Evolutionary conservation across 2,113 vertebrate species (phyloP), one percentile per base, ranked within the genome.

Genomic region (Rhipidura dahli): DNA sequence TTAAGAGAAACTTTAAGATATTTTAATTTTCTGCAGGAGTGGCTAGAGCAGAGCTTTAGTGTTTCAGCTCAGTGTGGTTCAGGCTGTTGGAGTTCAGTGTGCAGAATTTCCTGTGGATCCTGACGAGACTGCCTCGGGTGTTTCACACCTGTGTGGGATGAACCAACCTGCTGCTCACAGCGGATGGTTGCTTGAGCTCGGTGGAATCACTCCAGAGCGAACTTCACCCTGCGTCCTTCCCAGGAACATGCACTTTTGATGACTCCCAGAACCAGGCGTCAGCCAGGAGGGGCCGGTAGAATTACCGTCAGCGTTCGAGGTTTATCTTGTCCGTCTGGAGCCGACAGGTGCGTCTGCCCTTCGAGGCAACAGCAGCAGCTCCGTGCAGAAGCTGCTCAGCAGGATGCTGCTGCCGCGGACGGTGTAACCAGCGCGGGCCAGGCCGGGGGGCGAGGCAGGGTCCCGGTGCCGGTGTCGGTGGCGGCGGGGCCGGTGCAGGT

Each of bases 401-500:
- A 2, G 68, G 81, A 37, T 22, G 82, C 72, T 0, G n/a, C 2
- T 16, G 63, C 60, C 19, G 66, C 0, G 12, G n/a, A 1, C 69
- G 2, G 5, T 0, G 69, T 24, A 0, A 26, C 2, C 37, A 0
- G 7, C 0, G 31, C 65, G 11, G 61, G 23, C 7, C 59, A 47
- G 2, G 40, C 33, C 33, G 26, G 28, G 61, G 44, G 44, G 14
- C 37, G 31, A 16, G 37, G 45, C 14, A 33, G 23, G 76, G 15
- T 30, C 2, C 28, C 22, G 47, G 21, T 31, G 51, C 31, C 35
- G 40, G 21, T 31, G 51, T 24, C 35, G 40, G 49, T 20, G n/a
- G 45, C 42, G 2, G 16, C 50, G 40, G 28, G 27, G 56, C 39
- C 56, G 68, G 63, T 30, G 92, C 90, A 83, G 95, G 90, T 94